These are phyloP conservation scores for Carassius carassius DNA, from an alignment of 2,113 vertebrate genomes.

Conservation along the genomic window DNA sequence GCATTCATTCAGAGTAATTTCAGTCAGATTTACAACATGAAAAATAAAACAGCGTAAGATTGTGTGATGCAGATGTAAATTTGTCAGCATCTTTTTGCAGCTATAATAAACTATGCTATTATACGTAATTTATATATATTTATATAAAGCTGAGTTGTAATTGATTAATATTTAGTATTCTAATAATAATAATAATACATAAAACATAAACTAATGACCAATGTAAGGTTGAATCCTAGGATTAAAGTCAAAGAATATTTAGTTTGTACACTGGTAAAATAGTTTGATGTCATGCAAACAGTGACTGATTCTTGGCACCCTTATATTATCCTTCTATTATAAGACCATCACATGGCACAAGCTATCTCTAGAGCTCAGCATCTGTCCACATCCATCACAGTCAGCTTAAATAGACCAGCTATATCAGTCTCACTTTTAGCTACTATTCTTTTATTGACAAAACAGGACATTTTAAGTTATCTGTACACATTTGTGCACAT, in stretches of 20 bases:
- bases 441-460: neutral
- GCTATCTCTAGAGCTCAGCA: slow-evolving; percentile 42
- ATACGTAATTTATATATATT: neutral
- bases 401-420: neutral
- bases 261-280: neutral
- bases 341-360: slow-evolving; percentile 43
- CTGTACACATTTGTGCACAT: neutral
- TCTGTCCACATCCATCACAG: slow-evolving; percentile 33
- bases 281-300: slow-evolving; percentile 55
- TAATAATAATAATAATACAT: neutral
- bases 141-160: neutral
- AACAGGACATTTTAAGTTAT: neutral
- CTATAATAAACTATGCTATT: neutral
- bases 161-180: neutral
- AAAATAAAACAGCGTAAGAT: neutral
- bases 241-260: slow-evolving; percentile 37
- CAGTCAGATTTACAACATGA: neutral
- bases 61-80: neutral
- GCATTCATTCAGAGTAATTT: neutral
- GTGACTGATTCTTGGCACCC: slow-evolving; percentile 36
- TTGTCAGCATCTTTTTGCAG: neutral
- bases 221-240: neutral
- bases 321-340: slow-evolving; percentile 44
- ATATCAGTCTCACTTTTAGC: neutral
- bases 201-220: neutral